Base-by-base conservation (phyloP, 2,797 vertebrate genomes). In the Enteromius fasciolatus region DNA sequence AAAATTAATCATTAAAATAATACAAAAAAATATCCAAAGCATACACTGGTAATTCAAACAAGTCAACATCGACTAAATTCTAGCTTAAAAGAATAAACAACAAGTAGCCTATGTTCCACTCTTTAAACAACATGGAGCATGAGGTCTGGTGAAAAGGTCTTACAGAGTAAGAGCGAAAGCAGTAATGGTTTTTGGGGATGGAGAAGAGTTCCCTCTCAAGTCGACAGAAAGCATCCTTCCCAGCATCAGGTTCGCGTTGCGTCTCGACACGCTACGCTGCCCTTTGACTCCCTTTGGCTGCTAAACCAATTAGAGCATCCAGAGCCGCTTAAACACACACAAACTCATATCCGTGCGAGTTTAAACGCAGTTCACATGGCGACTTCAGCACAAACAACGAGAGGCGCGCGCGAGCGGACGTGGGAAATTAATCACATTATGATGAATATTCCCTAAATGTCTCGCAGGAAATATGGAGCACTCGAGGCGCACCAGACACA, bases 231-330 rank as follows among this genome's bases (percentile, higher is more conserved):
- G 74, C 83, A 85, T 90, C 92, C 86, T 87, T 84, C 89, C 69
- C 92, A 94, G 64, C 94, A 95, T 94, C 93, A 94, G 94, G 94
- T 94, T 95, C 91, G 92, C 90, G 92, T 95, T 94, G 92, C 90
- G 90, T 89, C 91, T 91, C 76, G 93, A 91, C 90, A 94, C 90
- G 94, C 93, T 92, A 87, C 75, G 81, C 90, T 93, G 94, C 86
- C 93, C 94, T 93, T 93, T 94, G 92, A 89, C 93, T 92, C 82
- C 81, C 87, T 88, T 89, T 82, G 89, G 88, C 94, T 94, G 94
- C 94, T 95, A 94, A 95, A 94, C 93, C 93, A 95, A 94, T 95
- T 94, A 95, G 93, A 89, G 90, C 89, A 92, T 93, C 92, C 90
- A 90, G 92, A 92, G 92, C 89, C 90, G 89, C 90, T 93, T 93